Conservation (phyloP, 2,113 vertebrate species). For the Leucopsar rothschildi region DNA sequence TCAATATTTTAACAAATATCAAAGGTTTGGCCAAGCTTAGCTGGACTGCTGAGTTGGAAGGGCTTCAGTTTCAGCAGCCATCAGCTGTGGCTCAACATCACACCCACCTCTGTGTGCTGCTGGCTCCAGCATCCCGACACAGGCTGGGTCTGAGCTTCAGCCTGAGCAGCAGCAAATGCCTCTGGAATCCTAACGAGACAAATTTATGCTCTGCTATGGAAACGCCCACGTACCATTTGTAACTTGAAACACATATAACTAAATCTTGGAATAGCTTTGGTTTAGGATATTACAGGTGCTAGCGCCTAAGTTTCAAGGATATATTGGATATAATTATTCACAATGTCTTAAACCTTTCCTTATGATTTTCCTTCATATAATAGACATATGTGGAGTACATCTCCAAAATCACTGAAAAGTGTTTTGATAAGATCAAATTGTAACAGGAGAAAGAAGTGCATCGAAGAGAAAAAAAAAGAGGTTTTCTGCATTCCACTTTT, state of each 20-base stretch:
- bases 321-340: neutral
- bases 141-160: neutral
- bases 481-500: neutral
- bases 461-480: fast-evolving
- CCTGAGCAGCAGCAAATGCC: neutral
- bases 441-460: neutral
- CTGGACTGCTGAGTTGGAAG: neutral
- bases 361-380: neutral
- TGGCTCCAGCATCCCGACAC: neutral
- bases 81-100: neutral
- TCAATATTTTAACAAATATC: neutral
- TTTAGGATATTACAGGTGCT: neutral
- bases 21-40: neutral
- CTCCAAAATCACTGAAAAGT: neutral
- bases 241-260: neutral
- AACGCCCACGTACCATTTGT: neutral
- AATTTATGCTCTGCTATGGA: neutral
- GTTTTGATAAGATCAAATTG: neutral
- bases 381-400: neutral
- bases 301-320: neutral
- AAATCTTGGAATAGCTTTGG: neutral
- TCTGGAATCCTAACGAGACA: neutral
- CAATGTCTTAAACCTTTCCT: neutral
- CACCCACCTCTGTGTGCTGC: neutral
- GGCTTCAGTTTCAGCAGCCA: neutral